phyloP scores from a whole-genome alignment of 1,140 invertebrate genomes.

The Phymorhynchus buccinoides region DNA sequence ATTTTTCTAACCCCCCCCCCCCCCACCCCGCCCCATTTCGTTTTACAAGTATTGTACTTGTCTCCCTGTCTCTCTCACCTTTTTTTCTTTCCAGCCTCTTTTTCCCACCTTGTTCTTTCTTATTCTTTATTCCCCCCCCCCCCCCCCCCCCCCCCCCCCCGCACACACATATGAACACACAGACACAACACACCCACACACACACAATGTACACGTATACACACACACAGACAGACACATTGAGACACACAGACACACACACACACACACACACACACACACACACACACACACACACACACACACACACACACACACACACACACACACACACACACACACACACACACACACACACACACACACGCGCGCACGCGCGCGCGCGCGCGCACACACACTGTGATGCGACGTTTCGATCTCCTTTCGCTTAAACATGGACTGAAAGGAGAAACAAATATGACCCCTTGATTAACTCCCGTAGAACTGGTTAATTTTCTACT shows the following conservation, averaged over 20 bases:
- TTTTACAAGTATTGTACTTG: background rate
- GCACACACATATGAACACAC: background rate
- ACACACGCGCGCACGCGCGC: background rate
- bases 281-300: background rate
- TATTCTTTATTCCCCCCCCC: too few relatives aligned
- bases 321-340: background rate
- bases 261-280: background rate
- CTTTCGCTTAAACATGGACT: too few relatives aligned
- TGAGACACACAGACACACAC: too few relatives aligned
- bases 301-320: background rate
- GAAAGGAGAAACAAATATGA: too few relatives aligned
- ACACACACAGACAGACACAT: background rate
- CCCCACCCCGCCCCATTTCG: background rate
- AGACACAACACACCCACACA: too few relatives aligned
- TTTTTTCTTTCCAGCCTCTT: background rate
- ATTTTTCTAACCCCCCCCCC: background rate
- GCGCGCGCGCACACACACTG: background rate
- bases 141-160: too few relatives aligned
- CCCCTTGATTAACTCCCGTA: too few relatives aligned
- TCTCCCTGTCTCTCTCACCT: background rate
- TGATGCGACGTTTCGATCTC: too few relatives aligned
- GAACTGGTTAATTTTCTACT: too few relatives aligned
- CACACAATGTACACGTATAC: background rate
- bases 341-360: slow-evolving; percentile 4
- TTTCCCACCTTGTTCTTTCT: background rate